phyloP scores from a whole-genome alignment of 2,113 vertebrate species.

The Neopipo cinnamomea region DNA sequence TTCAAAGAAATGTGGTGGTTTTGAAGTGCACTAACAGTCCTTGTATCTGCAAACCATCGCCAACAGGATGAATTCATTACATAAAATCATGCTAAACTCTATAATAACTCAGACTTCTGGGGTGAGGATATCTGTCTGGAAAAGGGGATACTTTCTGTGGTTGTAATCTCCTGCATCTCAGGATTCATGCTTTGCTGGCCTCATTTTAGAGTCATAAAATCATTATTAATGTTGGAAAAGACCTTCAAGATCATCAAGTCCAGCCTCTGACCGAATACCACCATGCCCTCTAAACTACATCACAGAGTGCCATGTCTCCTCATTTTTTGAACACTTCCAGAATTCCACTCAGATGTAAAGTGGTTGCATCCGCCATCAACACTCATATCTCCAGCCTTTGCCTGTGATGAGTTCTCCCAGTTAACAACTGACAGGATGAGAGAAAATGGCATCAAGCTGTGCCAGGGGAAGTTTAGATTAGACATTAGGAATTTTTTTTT shows the following conservation, averaged over 20 bases:
- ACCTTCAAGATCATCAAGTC: not conserved
- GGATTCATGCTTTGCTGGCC: not conserved
- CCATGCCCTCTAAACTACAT: not conserved
- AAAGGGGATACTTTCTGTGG: not conserved
- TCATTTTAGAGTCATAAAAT: not conserved
- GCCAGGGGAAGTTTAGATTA: not conserved
- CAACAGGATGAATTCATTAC: not conserved
- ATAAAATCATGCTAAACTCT: not conserved
- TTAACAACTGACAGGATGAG: not conserved
- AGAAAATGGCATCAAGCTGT: not conserved
- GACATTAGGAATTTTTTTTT: no score
- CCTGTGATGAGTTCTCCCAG: not conserved
- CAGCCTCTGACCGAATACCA: accelerated
- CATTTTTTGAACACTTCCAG: not conserved
- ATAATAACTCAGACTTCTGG: not conserved
- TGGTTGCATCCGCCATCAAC: not conserved
- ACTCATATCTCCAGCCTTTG: not conserved
- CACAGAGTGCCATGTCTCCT: not conserved
- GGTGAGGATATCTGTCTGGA: not conserved
- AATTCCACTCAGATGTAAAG: not conserved
- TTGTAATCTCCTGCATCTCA: not conserved
- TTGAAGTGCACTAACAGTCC: not conserved
- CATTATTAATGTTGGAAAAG: not conserved
- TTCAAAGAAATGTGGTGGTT: not conserved
- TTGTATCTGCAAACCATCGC: not conserved